Evolutionary conservation across 2,797 vertebrate species (phyloP).

Genomic region (Gymnothorax javanicus): DNA sequence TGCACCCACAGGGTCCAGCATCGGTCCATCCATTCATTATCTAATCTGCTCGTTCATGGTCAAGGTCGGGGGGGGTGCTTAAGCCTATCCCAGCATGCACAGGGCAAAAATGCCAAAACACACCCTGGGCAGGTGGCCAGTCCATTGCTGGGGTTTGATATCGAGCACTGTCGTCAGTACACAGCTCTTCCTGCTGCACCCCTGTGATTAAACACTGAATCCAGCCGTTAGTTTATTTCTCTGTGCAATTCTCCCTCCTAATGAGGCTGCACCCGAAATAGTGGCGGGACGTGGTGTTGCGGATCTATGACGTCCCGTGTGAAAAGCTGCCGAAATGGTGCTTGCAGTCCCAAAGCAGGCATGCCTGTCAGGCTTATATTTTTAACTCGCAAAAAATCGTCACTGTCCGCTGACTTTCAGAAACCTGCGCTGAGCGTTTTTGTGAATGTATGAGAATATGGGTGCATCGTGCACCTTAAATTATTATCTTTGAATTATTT

Average conservation of each 20-base stretch:
- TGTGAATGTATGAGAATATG: background rate
- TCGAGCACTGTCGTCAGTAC: background rate
- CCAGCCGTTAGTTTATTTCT: conserved; percentile 42
- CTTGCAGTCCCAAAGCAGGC: conserved; percentile 62
- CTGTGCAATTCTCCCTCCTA: conserved; percentile 59
- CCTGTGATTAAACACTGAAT: conserved; percentile 4
- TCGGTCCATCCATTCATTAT: too few species aligned
- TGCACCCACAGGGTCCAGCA: background rate
- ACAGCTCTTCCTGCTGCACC: background rate
- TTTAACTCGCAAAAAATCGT: conserved; percentile 68
- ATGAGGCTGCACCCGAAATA: conserved; percentile 73
- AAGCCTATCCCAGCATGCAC: too few species aligned
- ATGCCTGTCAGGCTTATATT: conserved; percentile 71
- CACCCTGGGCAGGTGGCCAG: too few species aligned
- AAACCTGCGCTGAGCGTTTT: conserved; percentile 31
- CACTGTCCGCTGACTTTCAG: conserved; percentile 64
- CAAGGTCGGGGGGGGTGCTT: too few species aligned
- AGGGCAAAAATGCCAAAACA: too few species aligned
- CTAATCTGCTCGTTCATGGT: too few species aligned
- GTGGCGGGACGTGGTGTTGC: conserved; percentile 64
- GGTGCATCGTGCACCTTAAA: background rate
- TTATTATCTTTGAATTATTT: too few species aligned
- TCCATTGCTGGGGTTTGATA: too few species aligned
- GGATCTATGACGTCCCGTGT: conserved; percentile 70
- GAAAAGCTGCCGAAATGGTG: conserved; percentile 65